Evolutionary conservation across 2,888 invertebrate species (phyloP).

Genomic region (Lithosia quadra): DNA sequence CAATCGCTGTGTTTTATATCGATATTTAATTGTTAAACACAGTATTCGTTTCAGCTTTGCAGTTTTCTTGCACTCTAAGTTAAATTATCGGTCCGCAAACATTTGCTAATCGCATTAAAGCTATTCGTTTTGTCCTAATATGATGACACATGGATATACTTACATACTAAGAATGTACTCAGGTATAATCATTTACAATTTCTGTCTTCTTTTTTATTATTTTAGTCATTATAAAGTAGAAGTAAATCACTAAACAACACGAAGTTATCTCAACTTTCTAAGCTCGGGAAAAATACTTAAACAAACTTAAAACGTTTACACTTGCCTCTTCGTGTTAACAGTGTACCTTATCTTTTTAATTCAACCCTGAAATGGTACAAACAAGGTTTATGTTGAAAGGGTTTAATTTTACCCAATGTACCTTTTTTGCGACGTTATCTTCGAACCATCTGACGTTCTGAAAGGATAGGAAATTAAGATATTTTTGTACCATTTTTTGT

Average conservation of each 20-base stretch:
- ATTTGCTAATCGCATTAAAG: too few relatives aligned
- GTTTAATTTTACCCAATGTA: conserved; percentile 45
- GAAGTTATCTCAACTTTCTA: background rate
- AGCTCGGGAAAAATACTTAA: conserved; percentile 5
- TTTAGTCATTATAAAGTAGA: background rate
- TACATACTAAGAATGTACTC: background rate
- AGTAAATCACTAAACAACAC: conserved; percentile 4
- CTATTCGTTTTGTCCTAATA: too few relatives aligned
- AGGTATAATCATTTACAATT: too few relatives aligned
- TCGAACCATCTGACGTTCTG: conserved; percentile 54
- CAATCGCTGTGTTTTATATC: too few relatives aligned
- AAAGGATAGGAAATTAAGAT: conserved; percentile 76
- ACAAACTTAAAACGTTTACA: conserved; percentile 16
- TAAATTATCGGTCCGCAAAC: too few relatives aligned
- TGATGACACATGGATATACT: too few relatives aligned
- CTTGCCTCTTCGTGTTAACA: conserved; percentile 11
- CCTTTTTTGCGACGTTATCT: conserved; percentile 47
- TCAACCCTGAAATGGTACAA: conserved; percentile 33
- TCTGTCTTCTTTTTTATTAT: background rate
- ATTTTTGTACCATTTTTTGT: conserved; percentile 70
- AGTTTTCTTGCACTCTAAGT: too few relatives aligned
- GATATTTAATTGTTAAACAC: too few relatives aligned
- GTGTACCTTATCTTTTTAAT: conserved; percentile 28
- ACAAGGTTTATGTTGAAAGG: conserved; percentile 35
- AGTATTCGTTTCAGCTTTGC: too few relatives aligned